These are phyloP conservation scores for Aporophyla lueneburgensis DNA, from an alignment of 2,888 invertebrate genomes.

Conservation along the genomic window DNA sequence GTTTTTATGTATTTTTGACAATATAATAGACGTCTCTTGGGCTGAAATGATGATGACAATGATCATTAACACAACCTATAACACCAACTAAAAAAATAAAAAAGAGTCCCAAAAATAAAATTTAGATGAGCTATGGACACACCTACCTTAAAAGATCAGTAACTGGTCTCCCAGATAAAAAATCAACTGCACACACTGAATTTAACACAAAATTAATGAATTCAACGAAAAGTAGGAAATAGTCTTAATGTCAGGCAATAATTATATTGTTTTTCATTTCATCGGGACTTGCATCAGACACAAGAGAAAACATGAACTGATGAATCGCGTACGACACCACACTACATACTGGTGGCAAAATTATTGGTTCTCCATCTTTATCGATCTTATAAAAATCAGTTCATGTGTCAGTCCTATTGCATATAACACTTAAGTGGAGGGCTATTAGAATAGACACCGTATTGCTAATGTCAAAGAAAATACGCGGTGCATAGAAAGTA, in stretches of 20 bases:
- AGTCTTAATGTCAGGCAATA: neutral
- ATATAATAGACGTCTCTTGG: neutral
- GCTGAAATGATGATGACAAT: neutral
- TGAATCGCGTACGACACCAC: neutral
- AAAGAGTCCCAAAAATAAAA: neutral
- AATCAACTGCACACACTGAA: neutral
- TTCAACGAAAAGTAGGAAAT: neutral
- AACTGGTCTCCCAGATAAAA: neutral
- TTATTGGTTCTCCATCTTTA: neutral
- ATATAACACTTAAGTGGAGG: neutral
- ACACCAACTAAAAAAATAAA: neutral
- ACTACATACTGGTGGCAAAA: slow-evolving; percentile 1
- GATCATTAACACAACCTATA: too few species aligned
- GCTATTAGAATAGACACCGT: neutral
- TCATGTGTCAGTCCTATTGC: neutral
- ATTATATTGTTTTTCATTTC: neutral
- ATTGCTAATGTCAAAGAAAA: neutral
- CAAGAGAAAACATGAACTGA: neutral
- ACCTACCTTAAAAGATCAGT: slow-evolving; percentile 6
- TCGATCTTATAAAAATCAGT: slow-evolving; percentile 13
- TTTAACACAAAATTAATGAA: neutral
- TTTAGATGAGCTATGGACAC: neutral
- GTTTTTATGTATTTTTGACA: neutral
- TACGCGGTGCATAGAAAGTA: neutral
- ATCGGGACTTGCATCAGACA: neutral